Evolutionary conservation across 2,113 vertebrate genomes (phyloP).

Genomic region (Chrysemys picta): DNA sequence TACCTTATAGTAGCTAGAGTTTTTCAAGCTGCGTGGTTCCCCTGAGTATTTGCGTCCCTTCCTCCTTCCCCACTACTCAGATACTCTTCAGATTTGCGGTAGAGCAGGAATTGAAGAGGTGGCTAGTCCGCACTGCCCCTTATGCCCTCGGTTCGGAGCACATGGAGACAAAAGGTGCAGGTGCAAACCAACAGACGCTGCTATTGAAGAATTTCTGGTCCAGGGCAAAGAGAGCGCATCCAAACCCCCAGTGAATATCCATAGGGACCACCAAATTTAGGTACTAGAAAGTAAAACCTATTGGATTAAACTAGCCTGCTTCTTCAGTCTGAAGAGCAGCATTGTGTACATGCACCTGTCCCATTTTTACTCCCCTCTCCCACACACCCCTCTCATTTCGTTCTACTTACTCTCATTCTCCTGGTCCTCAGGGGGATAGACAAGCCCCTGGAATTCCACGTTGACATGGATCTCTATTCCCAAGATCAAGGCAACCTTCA

Average conservation of each 20-base stretch:
- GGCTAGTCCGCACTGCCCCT: not conserved
- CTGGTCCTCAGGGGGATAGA: slow-evolving; percentile 95
- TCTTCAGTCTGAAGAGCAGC: not conserved
- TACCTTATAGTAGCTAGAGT: not conserved
- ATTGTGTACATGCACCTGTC: not conserved
- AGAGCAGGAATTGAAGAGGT: not conserved
- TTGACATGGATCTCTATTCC: slow-evolving; percentile 98
- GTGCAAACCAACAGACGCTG: not conserved
- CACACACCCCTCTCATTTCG: not conserved
- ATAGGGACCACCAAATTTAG: not conserved
- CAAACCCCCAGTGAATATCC: not conserved
- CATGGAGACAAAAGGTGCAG: not conserved
- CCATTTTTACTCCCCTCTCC: not conserved
- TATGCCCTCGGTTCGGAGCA: not conserved
- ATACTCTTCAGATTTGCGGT: not conserved
- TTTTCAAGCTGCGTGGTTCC: not conserved
- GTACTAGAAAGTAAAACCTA: not conserved
- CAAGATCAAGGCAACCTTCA: slow-evolving; percentile 96
- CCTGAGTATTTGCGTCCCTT: not conserved
- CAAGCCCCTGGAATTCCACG: slow-evolving; percentile 93
- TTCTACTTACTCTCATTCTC: slow-evolving; percentile 90
- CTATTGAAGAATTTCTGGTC: not conserved
- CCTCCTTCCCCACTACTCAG: not conserved
- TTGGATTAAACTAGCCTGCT: not conserved
- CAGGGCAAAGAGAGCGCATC: not conserved